Percentiles rank a stretch among this genome's conserved stretches.
Conservation (phyloP, 2,888 invertebrate species). For the Diaperis boleti region DNA sequence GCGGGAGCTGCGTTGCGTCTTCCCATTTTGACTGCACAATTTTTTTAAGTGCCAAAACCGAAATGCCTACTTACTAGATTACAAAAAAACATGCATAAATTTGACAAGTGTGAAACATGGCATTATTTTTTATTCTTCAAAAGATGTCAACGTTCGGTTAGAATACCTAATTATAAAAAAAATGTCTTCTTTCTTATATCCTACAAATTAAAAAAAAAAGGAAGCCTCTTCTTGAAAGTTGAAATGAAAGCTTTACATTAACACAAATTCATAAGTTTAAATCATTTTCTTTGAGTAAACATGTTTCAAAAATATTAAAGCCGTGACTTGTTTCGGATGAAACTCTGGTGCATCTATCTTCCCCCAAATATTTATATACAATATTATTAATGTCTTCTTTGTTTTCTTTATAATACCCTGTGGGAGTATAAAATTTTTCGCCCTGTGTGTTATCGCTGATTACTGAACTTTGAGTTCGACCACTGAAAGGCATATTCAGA, state of each 20-base stretch:
- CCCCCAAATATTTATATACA: slow-evolving; percentile 13
- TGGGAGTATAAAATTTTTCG: slow-evolving; percentile 1
- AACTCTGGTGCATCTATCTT: background rate
- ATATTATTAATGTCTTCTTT: slow-evolving; percentile 15
- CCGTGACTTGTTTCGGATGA: background rate
- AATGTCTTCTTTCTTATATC: no score
- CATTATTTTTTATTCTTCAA: no score
- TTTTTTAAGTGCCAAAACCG: slow-evolving; percentile 7
- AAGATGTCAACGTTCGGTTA: no score
- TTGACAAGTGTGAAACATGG: no score
- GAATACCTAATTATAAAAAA: no score
- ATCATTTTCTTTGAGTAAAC: slow-evolving; percentile 6
- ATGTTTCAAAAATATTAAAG: slow-evolving; percentile 14
- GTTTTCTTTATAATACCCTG: slow-evolving; percentile 10
- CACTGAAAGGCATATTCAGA: background rate
- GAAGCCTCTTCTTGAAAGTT: no score
- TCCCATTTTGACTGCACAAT: slow-evolving; percentile 43
- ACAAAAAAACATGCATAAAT: background rate
- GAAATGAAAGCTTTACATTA: no score
- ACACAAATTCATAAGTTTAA: slow-evolving; percentile 5
- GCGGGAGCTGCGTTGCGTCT: slow-evolving; percentile 49
- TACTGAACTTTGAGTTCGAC: background rate
- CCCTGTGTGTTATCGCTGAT: no score
- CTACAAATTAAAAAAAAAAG: no score
- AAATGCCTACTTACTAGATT: slow-evolving; percentile 8